Evolutionary conservation across 2,888 invertebrate genomes (phyloP), one percentile per base, ranked within the genome.

Genomic region (Acanthopleura granulata): DNA sequence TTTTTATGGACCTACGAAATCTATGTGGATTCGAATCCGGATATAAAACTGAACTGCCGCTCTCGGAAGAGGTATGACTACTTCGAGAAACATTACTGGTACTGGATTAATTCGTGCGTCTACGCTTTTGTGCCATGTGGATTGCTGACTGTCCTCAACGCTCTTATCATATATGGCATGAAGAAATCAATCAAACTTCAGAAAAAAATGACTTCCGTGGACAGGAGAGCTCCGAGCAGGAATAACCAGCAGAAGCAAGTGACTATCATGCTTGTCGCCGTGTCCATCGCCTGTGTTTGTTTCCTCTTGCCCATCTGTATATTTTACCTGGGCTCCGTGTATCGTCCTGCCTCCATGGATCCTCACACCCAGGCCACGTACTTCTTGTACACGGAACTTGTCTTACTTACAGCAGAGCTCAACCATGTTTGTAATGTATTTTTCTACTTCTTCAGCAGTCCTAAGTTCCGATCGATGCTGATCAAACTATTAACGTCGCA

Each of bases 41-140:
- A 49, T 51, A 18, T 66, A 18, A 78, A 0, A 51, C 62, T 18
- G 12, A n/a, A 75, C 16, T 83, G 84, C 73, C 30, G 72, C 51
- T 81, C 79, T 49, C 77, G 76, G 18, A 40, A 62, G 6, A 72
- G 78, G 25, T 82, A 80, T 62, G 16, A 62, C 6, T 51, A 75
- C 62, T 85, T 85, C 74, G 77, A 83, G 25, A 72, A 78, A 18
- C 74, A 79, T 18, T 75, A 77, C 14, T 86, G 85, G 85, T 84
- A 83, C 75, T 85, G 85, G 85, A 81, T 87, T 29, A 86, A 87
- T 76, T 86, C 83, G 1, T 73, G 80, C 40, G 76, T 83, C 25
- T 85, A 83, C 66, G 82, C 84, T 15, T 75, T 87, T 25, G 29
- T 84, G 1, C 87, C 87, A 1, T 82, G 83, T 61, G 51, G 81